Evolutionary conservation across 2,113 vertebrate genomes (phyloP).

Genomic region (Alethe diademata): DNA sequence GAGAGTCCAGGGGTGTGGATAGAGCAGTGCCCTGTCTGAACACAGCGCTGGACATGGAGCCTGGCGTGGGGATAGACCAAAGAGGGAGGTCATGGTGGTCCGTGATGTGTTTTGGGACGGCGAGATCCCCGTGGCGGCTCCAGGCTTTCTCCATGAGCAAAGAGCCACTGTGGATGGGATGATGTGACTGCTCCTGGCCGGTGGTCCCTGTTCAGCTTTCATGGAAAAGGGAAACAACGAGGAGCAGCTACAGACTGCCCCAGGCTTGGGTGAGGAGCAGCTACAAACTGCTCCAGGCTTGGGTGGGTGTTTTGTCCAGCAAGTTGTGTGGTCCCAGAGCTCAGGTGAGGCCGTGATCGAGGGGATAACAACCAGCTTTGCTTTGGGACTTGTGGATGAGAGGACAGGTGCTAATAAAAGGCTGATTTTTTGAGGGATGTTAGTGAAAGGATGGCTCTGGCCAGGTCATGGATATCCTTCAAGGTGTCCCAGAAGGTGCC

Average conservation of each 20-base stretch:
- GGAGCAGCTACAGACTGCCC: not conserved
- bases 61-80: fast-evolving
- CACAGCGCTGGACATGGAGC: fast-evolving
- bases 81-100: fast-evolving
- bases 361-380: not conserved
- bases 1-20: fast-evolving
- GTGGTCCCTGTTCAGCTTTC: fast-evolving
- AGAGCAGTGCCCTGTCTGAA: fast-evolving
- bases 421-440: not conserved
- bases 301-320: fast-evolving
- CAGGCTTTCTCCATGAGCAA: not conserved
- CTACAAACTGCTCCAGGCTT: not conserved
- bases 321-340: fast-evolving
- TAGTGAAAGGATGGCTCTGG: not conserved
- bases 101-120: fast-evolving
- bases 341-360: not conserved
- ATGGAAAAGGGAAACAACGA: fast-evolving
- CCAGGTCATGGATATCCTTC: not conserved
- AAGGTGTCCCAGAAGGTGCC: not conserved
- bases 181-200: fast-evolving
- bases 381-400: not conserved
- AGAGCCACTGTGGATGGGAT: fast-evolving
- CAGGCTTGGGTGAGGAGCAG: not conserved
- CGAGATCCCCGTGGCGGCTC: fast-evolving
- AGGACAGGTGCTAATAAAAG: not conserved